phyloP scores from a whole-genome alignment of 2,113 vertebrate species.

The Polypterus bichir region DNA sequence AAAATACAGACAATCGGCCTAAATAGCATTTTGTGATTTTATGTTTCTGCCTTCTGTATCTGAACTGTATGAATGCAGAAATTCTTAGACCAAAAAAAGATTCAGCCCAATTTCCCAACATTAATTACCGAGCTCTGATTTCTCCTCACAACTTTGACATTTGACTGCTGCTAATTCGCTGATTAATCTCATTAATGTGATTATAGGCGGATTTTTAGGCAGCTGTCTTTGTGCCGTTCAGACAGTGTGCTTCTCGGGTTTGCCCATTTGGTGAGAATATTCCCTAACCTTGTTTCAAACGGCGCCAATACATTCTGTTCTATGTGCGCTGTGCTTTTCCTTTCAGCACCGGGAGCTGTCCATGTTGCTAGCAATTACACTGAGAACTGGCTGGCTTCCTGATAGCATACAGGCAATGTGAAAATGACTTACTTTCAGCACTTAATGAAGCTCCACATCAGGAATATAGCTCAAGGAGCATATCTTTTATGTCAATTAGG shows the following conservation, averaged over 20 bases:
- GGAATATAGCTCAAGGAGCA: slow-evolving; percentile 2
- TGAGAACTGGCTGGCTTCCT: slow-evolving; percentile 24
- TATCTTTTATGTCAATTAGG: slow-evolving; percentile 14
- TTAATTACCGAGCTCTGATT: slow-evolving; percentile 64
- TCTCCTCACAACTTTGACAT: slow-evolving; percentile 61
- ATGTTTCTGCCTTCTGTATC: not conserved
- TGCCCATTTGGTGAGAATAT: slow-evolving; percentile 30
- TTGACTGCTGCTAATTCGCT: slow-evolving; percentile 74
- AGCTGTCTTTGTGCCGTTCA: slow-evolving; percentile 58
- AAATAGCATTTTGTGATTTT: too few species aligned
- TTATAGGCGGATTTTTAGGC: slow-evolving; percentile 62
- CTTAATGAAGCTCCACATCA: slow-evolving; percentile 19
- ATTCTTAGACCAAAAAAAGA: slow-evolving; percentile 1
- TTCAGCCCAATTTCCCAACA: slow-evolving; percentile 33
- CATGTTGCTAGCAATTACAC: slow-evolving; percentile 29
- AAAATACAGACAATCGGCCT: too few species aligned
- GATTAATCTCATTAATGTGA: slow-evolving; percentile 83
- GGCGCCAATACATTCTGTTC: too few species aligned
- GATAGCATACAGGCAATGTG: slow-evolving; percentile 25
- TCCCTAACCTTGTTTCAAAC: slow-evolving; percentile 7
- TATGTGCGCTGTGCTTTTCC: slow-evolving; percentile 2
- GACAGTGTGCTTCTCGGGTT: slow-evolving; percentile 33
- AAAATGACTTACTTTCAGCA: slow-evolving; percentile 25
- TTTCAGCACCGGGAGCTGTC: slow-evolving; percentile 79
- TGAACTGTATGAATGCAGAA: not conserved